These are phyloP conservation scores for Avahi laniger DNA, from an alignment of 2,797 vertebrate species.

Conservation along the genomic window DNA sequence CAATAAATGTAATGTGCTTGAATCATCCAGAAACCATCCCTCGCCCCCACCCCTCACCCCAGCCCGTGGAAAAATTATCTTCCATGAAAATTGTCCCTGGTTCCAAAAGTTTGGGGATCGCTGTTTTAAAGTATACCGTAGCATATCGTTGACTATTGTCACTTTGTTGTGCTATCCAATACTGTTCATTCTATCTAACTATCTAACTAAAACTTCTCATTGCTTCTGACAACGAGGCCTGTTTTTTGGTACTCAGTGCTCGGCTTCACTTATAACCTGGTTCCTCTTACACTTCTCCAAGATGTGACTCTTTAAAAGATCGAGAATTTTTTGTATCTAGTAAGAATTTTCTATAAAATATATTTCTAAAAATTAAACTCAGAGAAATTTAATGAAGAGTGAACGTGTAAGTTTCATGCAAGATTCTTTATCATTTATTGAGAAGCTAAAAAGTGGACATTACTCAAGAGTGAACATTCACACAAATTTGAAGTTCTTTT, in stretches of 20 bases:
- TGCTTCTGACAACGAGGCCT: background rate
- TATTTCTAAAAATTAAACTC: background rate
- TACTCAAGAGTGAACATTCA: background rate
- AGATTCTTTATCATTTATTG: background rate
- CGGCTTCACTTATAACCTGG: background rate
- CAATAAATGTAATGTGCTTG: too few species aligned
- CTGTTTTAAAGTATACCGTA: background rate
- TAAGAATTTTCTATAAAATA: background rate
- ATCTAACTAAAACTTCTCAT: background rate
- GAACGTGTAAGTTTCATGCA: background rate
- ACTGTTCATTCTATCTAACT: background rate
- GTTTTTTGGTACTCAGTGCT: background rate
- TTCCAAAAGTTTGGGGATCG: too few species aligned
- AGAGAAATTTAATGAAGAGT: background rate
- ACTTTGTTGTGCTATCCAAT: background rate
- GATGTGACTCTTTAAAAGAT: background rate
- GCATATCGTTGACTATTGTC: background rate
- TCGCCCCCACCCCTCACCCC: too few species aligned
- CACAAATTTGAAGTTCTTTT: background rate
- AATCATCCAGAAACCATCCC: too few species aligned
- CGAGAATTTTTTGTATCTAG: background rate
- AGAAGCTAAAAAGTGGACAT: background rate
- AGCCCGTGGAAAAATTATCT: too few species aligned
- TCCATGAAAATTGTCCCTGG: too few species aligned
- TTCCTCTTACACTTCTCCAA: background rate